Evolutionary conservation across 2,888 invertebrate genomes (phyloP).

Genomic region (Lochmaea crataegi): DNA sequence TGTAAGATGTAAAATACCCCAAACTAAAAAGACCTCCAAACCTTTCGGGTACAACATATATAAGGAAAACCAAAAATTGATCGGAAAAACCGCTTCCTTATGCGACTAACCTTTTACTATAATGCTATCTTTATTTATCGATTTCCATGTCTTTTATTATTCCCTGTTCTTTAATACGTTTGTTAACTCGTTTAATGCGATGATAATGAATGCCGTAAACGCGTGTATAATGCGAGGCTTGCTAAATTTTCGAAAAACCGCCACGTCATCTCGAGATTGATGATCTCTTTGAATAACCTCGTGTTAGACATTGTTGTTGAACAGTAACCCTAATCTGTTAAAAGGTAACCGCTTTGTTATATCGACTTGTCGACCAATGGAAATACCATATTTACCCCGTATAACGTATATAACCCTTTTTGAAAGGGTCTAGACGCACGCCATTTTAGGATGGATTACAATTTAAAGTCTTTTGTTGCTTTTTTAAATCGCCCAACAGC

Average conservation of each 20-base stretch:
- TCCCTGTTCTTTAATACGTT: slow-evolving; percentile 14
- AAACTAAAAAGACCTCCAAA: no score
- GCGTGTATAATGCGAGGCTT: slow-evolving; percentile 32
- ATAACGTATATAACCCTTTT: slow-evolving; percentile 40
- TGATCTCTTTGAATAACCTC: slow-evolving; percentile 49
- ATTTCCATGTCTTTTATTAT: neutral
- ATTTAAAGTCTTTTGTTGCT: slow-evolving; percentile 43
- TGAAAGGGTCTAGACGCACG: slow-evolving; percentile 38
- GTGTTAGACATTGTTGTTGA: slow-evolving; percentile 53
- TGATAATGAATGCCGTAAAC: slow-evolving; percentile 40
- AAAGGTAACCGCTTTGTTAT: slow-evolving; percentile 52
- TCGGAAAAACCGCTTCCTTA: no score
- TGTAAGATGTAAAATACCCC: no score
- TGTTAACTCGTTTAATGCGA: slow-evolving; percentile 26
- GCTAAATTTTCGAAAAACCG: slow-evolving; percentile 49
- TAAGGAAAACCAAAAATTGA: no score
- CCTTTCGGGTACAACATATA: no score
- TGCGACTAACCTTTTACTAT: no score
- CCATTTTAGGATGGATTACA: slow-evolving; percentile 52
- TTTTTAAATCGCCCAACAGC: slow-evolving; percentile 24
- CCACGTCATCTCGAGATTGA: slow-evolving; percentile 56
- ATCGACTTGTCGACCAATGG: slow-evolving; percentile 51
- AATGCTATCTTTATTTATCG: neutral
- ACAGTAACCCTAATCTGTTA: slow-evolving; percentile 52
- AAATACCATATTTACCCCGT: slow-evolving; percentile 45